phyloP scores from a whole-genome alignment of 2,113 vertebrate species.

The Anoura caudifer region DNA sequence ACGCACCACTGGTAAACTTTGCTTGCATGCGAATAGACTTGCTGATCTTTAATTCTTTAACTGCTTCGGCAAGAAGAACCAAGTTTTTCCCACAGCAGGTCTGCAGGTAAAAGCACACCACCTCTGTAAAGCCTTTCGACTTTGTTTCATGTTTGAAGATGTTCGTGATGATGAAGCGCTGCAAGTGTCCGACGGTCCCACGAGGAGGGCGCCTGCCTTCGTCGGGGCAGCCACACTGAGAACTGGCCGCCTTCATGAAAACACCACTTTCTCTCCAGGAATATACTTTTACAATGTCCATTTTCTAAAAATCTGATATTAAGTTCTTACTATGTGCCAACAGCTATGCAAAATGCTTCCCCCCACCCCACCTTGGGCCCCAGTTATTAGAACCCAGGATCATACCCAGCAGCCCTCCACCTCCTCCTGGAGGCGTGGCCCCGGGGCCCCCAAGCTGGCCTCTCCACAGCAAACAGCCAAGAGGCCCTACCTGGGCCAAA shows the following conservation, averaged over 20 bases:
- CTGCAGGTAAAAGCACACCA: not conserved
- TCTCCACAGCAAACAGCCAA: not conserved
- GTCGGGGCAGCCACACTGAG: not conserved
- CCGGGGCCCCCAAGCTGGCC: too few species aligned
- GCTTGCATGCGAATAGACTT: too few species aligned
- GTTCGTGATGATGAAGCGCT: not conserved
- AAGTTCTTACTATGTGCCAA: not conserved
- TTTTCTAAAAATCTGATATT: not conserved
- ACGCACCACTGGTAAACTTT: too few species aligned
- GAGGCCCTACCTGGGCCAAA: not conserved
- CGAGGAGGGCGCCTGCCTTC: not conserved
- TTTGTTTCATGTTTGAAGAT: not conserved
- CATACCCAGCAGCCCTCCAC: not conserved
- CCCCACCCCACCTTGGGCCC: not conserved
- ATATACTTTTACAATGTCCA: not conserved
- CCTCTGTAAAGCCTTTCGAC: not conserved
- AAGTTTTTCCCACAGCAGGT: too few species aligned
- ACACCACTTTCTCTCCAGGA: not conserved
- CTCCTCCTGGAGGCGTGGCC: not conserved
- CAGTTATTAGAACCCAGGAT: constrained; percentile 21
- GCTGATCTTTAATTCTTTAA: too few species aligned
- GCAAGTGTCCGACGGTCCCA: not conserved
- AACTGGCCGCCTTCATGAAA: not conserved
- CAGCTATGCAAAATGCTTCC: not conserved
- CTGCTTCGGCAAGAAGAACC: too few species aligned